Percentiles rank a stretch among this genome's conserved stretches.
phyloP scores from a whole-genome alignment of 2,797 vertebrate genomes.

The Pitangus sulphuratus region DNA sequence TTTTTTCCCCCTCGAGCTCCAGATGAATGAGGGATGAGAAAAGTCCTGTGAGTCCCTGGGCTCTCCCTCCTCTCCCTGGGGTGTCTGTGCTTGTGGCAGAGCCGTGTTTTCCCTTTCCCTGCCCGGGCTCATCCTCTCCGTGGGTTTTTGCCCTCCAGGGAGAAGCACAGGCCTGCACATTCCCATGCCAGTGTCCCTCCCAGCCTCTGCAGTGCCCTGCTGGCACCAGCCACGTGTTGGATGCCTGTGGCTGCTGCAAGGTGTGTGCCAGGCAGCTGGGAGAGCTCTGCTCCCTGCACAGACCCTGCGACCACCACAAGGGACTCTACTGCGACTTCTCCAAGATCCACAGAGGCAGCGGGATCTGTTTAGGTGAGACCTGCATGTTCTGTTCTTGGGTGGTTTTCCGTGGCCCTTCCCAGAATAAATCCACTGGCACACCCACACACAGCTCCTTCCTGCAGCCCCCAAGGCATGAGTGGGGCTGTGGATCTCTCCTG shows the following conservation, averaged over 20 bases:
- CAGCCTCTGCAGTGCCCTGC: constrained; percentile 69
- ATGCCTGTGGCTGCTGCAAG: constrained; percentile 84
- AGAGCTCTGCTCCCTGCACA: constrained; percentile 74
- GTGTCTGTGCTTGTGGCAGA: neutral
- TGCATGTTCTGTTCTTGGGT: neutral
- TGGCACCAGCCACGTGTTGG: constrained; percentile 80
- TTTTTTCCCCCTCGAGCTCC: neutral
- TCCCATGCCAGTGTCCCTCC: constrained; percentile 76
- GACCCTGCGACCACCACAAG: constrained; percentile 83
- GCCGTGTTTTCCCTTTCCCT: neutral
- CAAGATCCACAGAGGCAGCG: constrained; percentile 68
- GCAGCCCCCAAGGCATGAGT: rapidly evolving
- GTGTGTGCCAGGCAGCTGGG: constrained; percentile 81
- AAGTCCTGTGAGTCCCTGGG: neutral
- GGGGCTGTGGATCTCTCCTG: neutral
- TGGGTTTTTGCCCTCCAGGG: constrained; percentile 65
- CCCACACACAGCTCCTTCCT: rapidly evolving
- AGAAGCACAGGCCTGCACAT: constrained; percentile 65
- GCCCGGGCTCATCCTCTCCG: neutral
- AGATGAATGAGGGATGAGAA: neutral
- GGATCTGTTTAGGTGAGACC: constrained; percentile 81
- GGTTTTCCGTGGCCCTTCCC: neutral
- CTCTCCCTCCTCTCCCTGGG: neutral
- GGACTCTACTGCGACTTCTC: constrained; percentile 80
- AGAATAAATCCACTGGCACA: neutral